Evolutionary conservation across 2,888 invertebrate genomes (phyloP).

Genomic region (Drosophila crucigera): DNA sequence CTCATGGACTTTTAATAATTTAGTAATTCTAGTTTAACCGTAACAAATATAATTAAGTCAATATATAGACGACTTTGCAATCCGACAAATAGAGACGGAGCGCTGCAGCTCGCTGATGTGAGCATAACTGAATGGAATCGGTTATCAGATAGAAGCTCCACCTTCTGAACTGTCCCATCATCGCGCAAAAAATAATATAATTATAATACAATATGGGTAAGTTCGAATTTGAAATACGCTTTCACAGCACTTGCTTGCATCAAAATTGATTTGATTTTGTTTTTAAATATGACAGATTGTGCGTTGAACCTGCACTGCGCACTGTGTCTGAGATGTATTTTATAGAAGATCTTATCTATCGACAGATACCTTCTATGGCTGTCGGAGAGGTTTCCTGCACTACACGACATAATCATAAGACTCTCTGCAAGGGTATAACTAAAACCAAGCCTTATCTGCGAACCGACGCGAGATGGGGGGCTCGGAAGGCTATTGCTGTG

Average conservation of each 20-base stretch:
- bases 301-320: neutral
- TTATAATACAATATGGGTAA: neutral
- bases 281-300: neutral
- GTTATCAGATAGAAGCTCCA: constrained; percentile 60
- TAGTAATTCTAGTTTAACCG: neutral
- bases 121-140: constrained; percentile 61
- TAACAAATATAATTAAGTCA: neutral
- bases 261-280: neutral
- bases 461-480: neutral
- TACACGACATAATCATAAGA: neutral
- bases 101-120: constrained; percentile 8
- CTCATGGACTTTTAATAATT: neutral
- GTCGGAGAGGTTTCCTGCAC: neutral
- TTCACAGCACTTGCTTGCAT: neutral
- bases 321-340: neutral
- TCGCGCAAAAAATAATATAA: constrained; percentile 13
- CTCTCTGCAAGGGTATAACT: neutral
- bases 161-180: constrained; percentile 57
- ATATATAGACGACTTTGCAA: neutral
- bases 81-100: neutral
- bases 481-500: neutral
- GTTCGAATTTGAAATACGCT: neutral
- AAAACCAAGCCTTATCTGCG: neutral
- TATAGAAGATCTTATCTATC: neutral
- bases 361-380: neutral